Conservation (phyloP, 2,888 invertebrate genomes). For the Muschampia plurimacula region DNA sequence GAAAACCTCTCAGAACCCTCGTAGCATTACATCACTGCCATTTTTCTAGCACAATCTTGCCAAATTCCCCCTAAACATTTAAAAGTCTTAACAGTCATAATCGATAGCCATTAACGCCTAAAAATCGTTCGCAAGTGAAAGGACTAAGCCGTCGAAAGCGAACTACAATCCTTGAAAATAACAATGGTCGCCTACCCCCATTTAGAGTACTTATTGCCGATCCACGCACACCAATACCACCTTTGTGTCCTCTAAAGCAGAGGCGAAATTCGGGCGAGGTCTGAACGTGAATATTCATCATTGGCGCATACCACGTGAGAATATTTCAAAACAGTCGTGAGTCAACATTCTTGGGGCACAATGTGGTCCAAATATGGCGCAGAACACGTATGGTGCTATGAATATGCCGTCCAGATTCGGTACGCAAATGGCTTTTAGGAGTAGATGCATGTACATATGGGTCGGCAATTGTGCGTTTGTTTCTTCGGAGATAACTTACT, state of each 20-base stretch:
- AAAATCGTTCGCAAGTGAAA: slow-evolving; percentile 38
- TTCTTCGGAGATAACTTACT: neutral
- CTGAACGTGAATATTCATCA: slow-evolving; percentile 35
- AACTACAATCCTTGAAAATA: slow-evolving; percentile 35
- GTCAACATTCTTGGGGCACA: slow-evolving; percentile 48
- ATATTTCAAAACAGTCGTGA: slow-evolving; percentile 52
- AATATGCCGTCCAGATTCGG: slow-evolving; percentile 20
- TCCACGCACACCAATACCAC: neutral
- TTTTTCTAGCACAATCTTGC: too few relatives aligned
- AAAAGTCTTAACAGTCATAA: neutral
- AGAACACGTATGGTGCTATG: slow-evolving; percentile 20
- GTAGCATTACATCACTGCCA: too few relatives aligned
- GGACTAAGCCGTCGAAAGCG: slow-evolving; percentile 35
- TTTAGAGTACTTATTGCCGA: slow-evolving; percentile 23
- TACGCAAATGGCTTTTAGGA: slow-evolving; percentile 25
- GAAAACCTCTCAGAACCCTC: too few relatives aligned
- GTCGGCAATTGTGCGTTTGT: neutral
- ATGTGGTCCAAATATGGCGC: slow-evolving; percentile 40
- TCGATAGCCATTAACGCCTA: slow-evolving; percentile 26
- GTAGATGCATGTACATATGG: neutral
- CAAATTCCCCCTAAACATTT: too few relatives aligned
- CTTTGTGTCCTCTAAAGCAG: neutral
- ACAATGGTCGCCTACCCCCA: slow-evolving; percentile 37
- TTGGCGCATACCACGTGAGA: slow-evolving; percentile 48
- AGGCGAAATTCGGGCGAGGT: neutral